Evolutionary conservation across 2,113 vertebrate genomes (phyloP).

Genomic region (Cyanistes caeruleus): DNA sequence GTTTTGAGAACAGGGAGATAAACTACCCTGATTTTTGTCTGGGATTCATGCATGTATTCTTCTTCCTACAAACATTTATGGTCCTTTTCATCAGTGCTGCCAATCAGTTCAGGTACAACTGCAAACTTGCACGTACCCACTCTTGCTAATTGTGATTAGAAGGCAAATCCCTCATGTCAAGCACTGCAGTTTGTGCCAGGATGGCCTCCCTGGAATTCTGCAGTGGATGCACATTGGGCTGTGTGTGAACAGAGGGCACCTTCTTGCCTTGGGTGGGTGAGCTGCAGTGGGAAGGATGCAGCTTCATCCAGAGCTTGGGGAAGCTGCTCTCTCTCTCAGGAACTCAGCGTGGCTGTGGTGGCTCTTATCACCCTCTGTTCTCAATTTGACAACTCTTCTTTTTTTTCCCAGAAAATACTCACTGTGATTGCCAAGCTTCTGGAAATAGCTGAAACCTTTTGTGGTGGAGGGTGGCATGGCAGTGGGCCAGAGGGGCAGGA

Average conservation of each 20-base stretch:
- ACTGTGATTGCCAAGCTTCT: background rate
- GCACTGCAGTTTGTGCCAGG: background rate
- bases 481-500: background rate
- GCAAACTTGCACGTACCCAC: background rate
- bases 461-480: background rate
- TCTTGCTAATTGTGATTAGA: background rate
- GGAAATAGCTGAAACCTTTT: conserved; percentile 51
- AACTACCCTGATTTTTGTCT: background rate
- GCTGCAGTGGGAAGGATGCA: background rate
- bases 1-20: background rate
- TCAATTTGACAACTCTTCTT: background rate
- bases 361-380: conserved; percentile 24
- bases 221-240: background rate
- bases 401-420: conserved; percentile 22
- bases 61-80: background rate
- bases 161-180: background rate
- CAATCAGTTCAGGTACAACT: background rate
- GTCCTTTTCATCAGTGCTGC: background rate
- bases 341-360: background rate
- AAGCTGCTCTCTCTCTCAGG: background rate
- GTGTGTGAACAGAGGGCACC: background rate
- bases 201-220: background rate
- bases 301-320: background rate
- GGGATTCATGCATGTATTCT: background rate
- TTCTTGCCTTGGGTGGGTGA: background rate